phyloP scores from a whole-genome alignment of 1,140 invertebrate species.

The Drosophila biarmipes region DNA sequence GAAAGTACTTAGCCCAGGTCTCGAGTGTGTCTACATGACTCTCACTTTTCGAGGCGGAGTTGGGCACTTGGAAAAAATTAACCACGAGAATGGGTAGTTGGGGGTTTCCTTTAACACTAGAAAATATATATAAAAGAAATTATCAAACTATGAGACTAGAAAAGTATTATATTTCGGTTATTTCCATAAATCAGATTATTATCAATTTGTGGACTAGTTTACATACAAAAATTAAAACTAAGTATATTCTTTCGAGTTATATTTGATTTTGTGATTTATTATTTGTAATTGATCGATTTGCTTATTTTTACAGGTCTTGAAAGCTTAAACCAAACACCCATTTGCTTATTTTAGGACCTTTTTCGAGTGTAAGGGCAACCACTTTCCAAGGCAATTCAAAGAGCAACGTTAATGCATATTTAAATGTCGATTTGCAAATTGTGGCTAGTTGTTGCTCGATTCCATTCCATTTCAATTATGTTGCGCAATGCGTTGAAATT shows the following conservation, averaged over 20 bases:
- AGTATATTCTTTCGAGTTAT: no score
- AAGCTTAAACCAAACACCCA: not conserved
- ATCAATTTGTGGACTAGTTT: no score
- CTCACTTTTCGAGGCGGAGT: slow-evolving; percentile 63
- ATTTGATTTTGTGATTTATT: no score
- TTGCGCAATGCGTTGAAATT: slow-evolving; percentile 80
- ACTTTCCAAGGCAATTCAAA: slow-evolving; percentile 42
- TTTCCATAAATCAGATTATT: no score
- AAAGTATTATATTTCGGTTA: no score
- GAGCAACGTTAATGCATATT: slow-evolving; percentile 65
- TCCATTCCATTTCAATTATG: slow-evolving; percentile 70
- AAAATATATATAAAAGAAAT: not conserved
- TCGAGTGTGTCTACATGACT: slow-evolving; percentile 80
- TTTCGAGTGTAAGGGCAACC: slow-evolving; percentile 14
- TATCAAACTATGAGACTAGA: no score
- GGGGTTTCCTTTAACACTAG: not conserved
- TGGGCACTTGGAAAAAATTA: slow-evolving; percentile 18
- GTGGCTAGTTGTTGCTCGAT: slow-evolving; percentile 63
- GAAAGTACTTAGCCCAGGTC: slow-evolving; percentile 72
- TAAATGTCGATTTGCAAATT: slow-evolving; percentile 81
- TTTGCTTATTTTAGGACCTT: not conserved
- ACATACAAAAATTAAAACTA: no score
- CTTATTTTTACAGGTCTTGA: not conserved
- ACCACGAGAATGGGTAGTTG: not conserved
- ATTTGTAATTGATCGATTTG: no score